Evolutionary conservation across 2,113 vertebrate species (phyloP).

Genomic region (Hypanus sabinus): DNA sequence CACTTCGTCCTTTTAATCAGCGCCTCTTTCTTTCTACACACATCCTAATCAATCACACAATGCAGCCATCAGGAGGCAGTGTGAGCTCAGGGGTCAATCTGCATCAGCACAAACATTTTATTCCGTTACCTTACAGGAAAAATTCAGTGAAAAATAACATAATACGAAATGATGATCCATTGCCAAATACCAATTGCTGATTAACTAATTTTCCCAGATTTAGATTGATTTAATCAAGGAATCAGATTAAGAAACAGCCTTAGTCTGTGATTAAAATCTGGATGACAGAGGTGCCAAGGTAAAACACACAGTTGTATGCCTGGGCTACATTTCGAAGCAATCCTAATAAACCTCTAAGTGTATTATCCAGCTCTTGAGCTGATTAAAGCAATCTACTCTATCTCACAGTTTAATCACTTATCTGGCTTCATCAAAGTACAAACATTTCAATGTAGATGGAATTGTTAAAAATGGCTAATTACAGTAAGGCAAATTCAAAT

Average conservation of each 20-base stretch:
- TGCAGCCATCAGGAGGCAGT: background rate
- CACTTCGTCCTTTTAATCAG: constrained; percentile 32
- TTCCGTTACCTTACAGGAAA: background rate
- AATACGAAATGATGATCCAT: background rate
- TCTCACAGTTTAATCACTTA: constrained; percentile 15
- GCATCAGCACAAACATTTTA: background rate
- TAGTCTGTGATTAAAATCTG: background rate
- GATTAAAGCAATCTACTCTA: constrained; percentile 1
- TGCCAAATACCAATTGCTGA: background rate
- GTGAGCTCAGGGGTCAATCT: background rate
- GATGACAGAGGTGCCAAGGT: background rate
- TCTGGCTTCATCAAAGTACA: background rate
- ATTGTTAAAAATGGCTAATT: background rate
- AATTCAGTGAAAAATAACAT: background rate
- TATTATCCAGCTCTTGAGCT: background rate
- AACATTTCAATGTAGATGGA: background rate
- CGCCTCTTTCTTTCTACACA: background rate
- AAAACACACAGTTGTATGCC: background rate
- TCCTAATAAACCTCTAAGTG: background rate
- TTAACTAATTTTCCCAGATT: background rate
- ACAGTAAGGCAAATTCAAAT: background rate
- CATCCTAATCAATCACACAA: background rate
- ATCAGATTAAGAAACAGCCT: background rate
- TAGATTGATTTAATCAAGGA: constrained; percentile 5
- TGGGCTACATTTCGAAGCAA: background rate